These are phyloP conservation scores for Vimba vimba DNA, from an alignment of 2,113 vertebrate genomes.

Conservation along the genomic window DNA sequence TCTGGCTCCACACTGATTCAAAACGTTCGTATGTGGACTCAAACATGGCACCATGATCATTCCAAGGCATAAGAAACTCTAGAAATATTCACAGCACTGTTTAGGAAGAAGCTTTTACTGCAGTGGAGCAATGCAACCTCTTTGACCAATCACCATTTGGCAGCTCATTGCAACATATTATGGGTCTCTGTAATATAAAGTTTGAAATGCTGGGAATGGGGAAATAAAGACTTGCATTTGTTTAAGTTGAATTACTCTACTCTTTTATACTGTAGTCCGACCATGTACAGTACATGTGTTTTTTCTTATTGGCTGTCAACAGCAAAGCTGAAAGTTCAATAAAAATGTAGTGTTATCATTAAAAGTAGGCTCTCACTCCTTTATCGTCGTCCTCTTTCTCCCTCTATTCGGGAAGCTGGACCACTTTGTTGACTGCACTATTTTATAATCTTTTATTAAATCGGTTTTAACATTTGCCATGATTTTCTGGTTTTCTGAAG, in stretches of 20 bases:
- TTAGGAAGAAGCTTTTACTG: background rate
- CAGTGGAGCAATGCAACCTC: background rate
- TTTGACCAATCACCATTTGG: background rate
- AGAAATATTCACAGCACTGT: background rate
- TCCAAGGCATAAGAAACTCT: too few species aligned
- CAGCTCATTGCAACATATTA: background rate
- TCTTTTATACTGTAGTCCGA: background rate
- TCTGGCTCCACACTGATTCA: conserved; percentile 20
- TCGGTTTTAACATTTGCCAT: conserved; percentile 14
- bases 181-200: background rate
- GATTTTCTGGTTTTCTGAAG: background rate
- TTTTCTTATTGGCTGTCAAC: background rate
- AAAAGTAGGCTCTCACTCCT: background rate
- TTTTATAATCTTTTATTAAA: conserved; percentile 24
- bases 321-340: background rate
- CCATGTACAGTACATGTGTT: background rate
- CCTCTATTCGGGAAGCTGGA: background rate
- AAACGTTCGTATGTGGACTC: conserved; percentile 9
- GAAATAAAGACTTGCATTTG: background rate
- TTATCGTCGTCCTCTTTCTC: background rate
- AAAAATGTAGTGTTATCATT: background rate
- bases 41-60: background rate
- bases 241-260: background rate
- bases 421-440: background rate
- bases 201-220: background rate